These are phyloP conservation scores for Phymorhynchus buccinoides DNA, from an alignment of 1,140 invertebrate genomes.

Conservation along the genomic window DNA sequence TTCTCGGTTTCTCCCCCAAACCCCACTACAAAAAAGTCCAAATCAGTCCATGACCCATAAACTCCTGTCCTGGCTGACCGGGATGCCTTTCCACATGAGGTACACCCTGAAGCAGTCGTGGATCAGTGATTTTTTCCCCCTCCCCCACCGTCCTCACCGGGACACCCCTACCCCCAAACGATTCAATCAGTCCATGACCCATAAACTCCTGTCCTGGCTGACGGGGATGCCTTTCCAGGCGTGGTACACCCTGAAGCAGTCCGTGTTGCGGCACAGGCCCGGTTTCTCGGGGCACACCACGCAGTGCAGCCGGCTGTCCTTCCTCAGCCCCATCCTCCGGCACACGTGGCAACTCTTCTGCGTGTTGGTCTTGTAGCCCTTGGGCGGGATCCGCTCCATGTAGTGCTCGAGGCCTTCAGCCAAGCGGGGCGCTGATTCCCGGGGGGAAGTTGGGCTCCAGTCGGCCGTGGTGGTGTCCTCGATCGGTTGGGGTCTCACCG, in stretches of 20 bases:
- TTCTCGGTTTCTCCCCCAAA: too few relatives aligned
- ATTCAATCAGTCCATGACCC: background rate
- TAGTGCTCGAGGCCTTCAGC: background rate
- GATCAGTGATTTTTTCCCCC: too few relatives aligned
- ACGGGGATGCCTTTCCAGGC: conserved; percentile 7
- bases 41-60: background rate
- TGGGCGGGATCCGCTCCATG: conserved; percentile 10
- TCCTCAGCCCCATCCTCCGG: background rate
- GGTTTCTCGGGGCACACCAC: conserved; percentile 22
- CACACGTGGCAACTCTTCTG: conserved; percentile 29
- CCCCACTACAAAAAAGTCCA: too few relatives aligned
- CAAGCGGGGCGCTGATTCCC: conserved; percentile 11
- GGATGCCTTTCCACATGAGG: conserved; percentile 17
- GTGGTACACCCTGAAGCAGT: conserved; percentile 34
- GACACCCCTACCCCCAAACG: background rate
- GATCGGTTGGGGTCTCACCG: background rate
- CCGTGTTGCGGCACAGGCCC: conserved; percentile 15
- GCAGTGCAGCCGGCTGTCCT: conserved; percentile 23
- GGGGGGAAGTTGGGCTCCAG: background rate
- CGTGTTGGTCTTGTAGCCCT: conserved; percentile 4
- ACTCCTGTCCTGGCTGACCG: background rate
- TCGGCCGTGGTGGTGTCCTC: background rate
- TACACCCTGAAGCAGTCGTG: conserved; percentile 33
- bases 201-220: background rate
- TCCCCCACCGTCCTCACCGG: too few relatives aligned